These are phyloP conservation scores for Spilogale gracilis DNA, from an alignment of 2,113 vertebrate genomes.

Conservation along the genomic window DNA sequence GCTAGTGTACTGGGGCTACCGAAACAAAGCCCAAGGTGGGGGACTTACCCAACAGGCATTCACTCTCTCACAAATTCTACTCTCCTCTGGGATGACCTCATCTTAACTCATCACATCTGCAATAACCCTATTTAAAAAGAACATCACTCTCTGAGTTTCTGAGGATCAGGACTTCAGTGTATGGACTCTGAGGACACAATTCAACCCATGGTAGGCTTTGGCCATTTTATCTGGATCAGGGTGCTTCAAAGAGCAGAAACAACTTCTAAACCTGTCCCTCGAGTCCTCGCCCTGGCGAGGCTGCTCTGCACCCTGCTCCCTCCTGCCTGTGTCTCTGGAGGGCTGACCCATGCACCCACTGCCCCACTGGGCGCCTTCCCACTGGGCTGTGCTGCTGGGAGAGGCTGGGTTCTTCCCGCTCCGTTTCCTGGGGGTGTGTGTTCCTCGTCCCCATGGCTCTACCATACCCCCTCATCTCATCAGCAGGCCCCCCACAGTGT, in stretches of 20 bases:
- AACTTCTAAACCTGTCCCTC: not conserved
- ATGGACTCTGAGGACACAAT: not conserved
- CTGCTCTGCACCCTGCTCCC: not conserved
- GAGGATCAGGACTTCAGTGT: accelerated
- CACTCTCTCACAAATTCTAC: not conserved
- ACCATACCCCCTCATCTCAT: not conserved
- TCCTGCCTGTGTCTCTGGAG: not conserved
- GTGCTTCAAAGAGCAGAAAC: accelerated
- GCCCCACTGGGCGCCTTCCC: not conserved
- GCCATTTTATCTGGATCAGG: not conserved
- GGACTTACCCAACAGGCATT: not conserved
- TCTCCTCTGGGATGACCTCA: not conserved
- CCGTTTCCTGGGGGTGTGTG: accelerated
- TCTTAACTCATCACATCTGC: accelerated
- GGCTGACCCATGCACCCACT: not conserved
- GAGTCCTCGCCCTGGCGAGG: not conserved
- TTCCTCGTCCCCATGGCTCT: not conserved
- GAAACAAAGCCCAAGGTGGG: not conserved
- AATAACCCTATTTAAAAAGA: not conserved
- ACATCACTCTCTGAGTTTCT: not conserved
- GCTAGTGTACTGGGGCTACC: not conserved
- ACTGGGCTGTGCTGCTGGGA: not conserved
- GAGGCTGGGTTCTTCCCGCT: not conserved
- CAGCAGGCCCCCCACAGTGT: accelerated
- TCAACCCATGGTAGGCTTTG: not conserved